Percentiles rank a stretch among this genome's conserved stretches.
Conservation (phyloP, 2,797 vertebrate genomes). For the Iguana delicatissima region DNA sequence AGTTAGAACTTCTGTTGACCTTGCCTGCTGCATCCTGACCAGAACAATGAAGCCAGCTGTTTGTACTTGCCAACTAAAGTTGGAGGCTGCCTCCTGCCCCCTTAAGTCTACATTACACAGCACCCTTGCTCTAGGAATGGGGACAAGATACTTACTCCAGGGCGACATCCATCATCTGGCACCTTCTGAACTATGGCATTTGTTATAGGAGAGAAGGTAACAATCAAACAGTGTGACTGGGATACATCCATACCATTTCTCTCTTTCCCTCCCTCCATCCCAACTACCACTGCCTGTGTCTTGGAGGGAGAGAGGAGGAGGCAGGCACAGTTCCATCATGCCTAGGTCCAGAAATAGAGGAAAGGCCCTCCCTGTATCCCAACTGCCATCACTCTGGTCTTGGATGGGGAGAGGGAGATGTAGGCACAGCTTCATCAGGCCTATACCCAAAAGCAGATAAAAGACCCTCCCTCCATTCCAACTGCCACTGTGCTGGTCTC, state of each 20-base stretch:
- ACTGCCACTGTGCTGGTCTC: too few species aligned
- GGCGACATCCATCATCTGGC: neutral
- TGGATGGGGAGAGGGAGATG: too few species aligned
- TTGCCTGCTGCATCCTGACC: neutral
- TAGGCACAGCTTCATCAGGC: too few species aligned
- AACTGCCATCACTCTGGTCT: too few species aligned
- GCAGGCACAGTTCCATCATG: too few species aligned
- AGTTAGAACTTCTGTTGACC: neutral
- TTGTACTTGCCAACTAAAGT: neutral
- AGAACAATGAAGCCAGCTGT: neutral
- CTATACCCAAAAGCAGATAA: too few species aligned
- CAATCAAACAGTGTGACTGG: neutral
- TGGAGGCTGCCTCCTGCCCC: neutral
- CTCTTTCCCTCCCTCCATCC: neutral
- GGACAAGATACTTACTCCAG: neutral
- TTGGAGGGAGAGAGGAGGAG: too few species aligned
- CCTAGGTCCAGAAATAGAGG: too few species aligned
- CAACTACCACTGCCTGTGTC: too few species aligned
- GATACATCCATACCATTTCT: neutral
- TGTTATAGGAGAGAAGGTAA: neutral
- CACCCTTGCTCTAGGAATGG: neutral
- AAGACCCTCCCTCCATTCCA: too few species aligned
- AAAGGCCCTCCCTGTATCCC: too few species aligned
- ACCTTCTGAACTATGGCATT: neutral
- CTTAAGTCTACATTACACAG: too few species aligned